These are phyloP conservation scores for Setipinna tenuifilis DNA, from an alignment of 2,797 vertebrate genomes.

Conservation along the genomic window DNA sequence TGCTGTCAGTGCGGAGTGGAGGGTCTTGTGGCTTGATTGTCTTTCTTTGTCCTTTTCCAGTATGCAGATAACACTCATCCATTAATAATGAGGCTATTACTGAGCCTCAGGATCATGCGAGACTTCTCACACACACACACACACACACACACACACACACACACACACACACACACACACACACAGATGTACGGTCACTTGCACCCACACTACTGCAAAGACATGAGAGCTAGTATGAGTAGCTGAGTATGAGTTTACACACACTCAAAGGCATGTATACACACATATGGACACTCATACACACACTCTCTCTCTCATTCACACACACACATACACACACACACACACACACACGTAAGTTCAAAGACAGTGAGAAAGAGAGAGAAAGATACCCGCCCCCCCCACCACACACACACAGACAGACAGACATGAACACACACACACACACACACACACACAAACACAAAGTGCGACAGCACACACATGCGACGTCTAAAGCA, in stretches of 20 bases:
- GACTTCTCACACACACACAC: background rate
- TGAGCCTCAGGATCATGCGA: background rate
- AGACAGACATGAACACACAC: background rate
- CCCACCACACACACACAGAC: conserved; percentile 17
- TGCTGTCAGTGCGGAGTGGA: conserved; percentile 20
- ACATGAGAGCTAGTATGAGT: background rate
- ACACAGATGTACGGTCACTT: background rate
- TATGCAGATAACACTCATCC: conserved; percentile 29
- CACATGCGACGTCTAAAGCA: background rate
- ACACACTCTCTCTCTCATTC: conserved; percentile 10
- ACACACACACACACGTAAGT: background rate
- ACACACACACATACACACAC: conserved; percentile 18
- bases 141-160: conserved; percentile 29
- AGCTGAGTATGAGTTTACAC: background rate
- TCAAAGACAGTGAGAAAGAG: too few relatives aligned
- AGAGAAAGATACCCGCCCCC: too few relatives aligned
- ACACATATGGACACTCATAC: background rate
- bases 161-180: background rate
- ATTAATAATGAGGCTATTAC: conserved; percentile 38
- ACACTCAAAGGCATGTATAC: background rate
- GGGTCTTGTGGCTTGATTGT: conserved; percentile 10
- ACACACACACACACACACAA: conserved; percentile 14
- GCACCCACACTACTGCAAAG: too few relatives aligned
- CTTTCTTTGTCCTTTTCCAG: conserved; percentile 24
- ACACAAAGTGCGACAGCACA: background rate